These are phyloP conservation scores for Aphodius sticticus DNA, from an alignment of 2,888 invertebrate genomes.

Conservation along the genomic window DNA sequence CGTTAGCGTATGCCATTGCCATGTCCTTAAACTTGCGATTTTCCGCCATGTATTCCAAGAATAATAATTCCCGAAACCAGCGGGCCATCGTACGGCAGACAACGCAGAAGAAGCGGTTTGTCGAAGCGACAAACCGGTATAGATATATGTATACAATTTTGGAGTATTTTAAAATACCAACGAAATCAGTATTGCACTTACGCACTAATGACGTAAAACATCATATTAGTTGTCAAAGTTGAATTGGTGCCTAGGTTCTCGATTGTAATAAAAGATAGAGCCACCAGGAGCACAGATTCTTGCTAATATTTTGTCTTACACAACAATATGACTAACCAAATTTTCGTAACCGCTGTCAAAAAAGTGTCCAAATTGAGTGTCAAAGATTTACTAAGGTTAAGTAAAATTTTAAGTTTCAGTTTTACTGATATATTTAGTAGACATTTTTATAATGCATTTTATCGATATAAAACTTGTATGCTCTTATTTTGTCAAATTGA, in stretches of 20 bases:
- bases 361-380: too few species aligned
- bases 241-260: not conserved
- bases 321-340: too few species aligned
- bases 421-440: too few species aligned
- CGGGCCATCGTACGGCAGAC: not conserved
- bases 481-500: too few species aligned
- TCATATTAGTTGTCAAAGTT: not conserved
- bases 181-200: not conserved
- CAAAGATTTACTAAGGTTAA: too few species aligned
- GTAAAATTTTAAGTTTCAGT: too few species aligned
- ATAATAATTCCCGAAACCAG: not conserved
- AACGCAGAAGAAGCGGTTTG: not conserved
- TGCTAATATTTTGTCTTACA: too few species aligned
- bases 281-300: not conserved
- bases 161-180: not conserved
- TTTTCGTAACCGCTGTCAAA: too few species aligned
- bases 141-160: slow-evolving; percentile 4
- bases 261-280: not conserved
- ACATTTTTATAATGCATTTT: too few species aligned
- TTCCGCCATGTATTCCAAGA: not conserved
- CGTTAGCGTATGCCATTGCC: not conserved
- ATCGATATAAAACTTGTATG: too few species aligned
- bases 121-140: not conserved
- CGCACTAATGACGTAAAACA: not conserved
- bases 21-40: not conserved